Evolutionary conservation across 1,140 invertebrate genomes (phyloP).

Genomic region (Brachionus rubens): DNA sequence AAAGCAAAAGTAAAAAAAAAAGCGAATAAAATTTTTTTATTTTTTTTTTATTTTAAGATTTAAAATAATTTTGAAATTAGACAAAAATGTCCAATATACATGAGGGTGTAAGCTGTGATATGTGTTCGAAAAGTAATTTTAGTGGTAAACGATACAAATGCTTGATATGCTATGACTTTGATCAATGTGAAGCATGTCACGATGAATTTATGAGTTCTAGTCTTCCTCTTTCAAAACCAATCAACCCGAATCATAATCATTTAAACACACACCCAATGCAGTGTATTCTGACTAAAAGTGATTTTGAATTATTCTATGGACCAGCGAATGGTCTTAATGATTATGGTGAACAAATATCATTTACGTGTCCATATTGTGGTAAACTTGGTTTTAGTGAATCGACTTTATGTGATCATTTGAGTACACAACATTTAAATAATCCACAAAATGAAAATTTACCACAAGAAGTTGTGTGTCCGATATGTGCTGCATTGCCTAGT

Average conservation of each 20-base stretch:
- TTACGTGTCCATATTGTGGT: slow-evolving; percentile 92
- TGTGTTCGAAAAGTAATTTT: slow-evolving; percentile 96
- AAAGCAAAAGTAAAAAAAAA: too few relatives aligned
- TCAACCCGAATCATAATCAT: slow-evolving; percentile 23
- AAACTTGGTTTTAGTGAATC: slow-evolving; percentile 84
- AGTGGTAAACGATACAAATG: slow-evolving; percentile 94
- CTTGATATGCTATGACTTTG: slow-evolving; percentile 96
- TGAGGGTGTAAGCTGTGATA: slow-evolving; percentile 89
- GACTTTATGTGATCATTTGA: slow-evolving; percentile 84
- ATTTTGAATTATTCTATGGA: slow-evolving; percentile 33
- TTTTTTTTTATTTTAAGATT: too few relatives aligned
- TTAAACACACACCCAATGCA: slow-evolving; percentile 42
- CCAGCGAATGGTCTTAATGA: background rate
- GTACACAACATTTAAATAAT: slow-evolving; percentile 82
- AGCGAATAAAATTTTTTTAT: too few relatives aligned
- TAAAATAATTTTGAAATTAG: too few relatives aligned
- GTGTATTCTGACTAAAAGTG: slow-evolving; percentile 57
- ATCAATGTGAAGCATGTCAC: slow-evolving; percentile 92
- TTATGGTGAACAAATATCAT: slow-evolving; percentile 67
- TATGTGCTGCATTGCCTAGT: slow-evolving; percentile 82
- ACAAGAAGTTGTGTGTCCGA: slow-evolving; percentile 75
- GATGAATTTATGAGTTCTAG: slow-evolving; percentile 62
- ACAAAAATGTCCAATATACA: slow-evolving; percentile 41
- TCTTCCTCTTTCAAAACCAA: background rate
- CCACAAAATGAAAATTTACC: background rate